Evolutionary conservation across 1,140 invertebrate species (phyloP), one percentile per base, ranked within the genome.

Genomic region (Drosophila pruinosa): DNA sequence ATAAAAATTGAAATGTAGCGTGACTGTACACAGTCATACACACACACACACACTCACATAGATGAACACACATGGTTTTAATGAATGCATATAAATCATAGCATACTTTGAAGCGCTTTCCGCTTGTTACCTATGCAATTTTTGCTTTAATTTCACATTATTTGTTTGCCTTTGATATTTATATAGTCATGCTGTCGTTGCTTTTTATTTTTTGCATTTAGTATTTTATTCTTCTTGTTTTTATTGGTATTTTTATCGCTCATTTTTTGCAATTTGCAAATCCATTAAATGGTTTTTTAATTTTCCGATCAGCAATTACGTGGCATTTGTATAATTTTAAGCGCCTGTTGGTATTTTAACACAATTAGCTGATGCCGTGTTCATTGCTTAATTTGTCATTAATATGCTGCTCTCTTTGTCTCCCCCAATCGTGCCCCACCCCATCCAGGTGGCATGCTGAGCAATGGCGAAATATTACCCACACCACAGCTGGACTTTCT

Each of bases 401-500:
- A 80, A 80, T 64, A 86, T 80, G 81, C 76, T 50, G 14, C 4
- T 43, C 14, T 21, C 14, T 12, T 1, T 8, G 45, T 28, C 31
- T 36, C 8, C 17, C 12, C 26, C 8, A 17, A 19, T 31, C 12
- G 6, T n/a, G 38, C 3, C 19, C n/a, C 19, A 2, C 7, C 14
- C n/a, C 6, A 15, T 21, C 7, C 63, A 88, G 82, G 82, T 67
- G 63, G 62, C 43, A 70, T 78, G 64, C 17, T 88, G 28, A 72
- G 71, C 78, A 53, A 54, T 0, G 72, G 78, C 5, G 65, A 78
- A 12, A 6, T 39, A 38, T 34, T 63, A 2, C 64, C 41, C 19
- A 14, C 50, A 14, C 8, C 24, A 21, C 82, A 88, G 24, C 53
- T 82, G 57, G 82, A 88, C 52, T 88, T 89, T 79, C 67, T 96